Base-by-base conservation (phyloP, 1,140 invertebrate species). In the Drosophila cardini region DNA sequence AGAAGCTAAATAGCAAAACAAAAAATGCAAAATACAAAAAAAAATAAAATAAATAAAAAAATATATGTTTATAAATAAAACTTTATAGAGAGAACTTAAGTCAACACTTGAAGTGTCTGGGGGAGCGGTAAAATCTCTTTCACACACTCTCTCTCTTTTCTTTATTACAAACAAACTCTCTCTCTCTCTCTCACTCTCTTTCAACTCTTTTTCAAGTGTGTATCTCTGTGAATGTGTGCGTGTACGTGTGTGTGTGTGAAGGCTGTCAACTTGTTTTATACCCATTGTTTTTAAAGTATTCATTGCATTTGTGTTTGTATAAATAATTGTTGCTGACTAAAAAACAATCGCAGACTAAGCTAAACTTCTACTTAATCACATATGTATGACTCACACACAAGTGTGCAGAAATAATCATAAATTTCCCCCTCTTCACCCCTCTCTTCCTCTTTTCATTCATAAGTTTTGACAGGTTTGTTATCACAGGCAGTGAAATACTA, bases 1-100 rank as follows among this genome's bases (percentile, higher is more conserved):
- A 53, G 84, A 87, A 87, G 67, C 62, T 68, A 16, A 65, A 77
- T 80, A 87, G 72, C 80, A 87, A 87, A 87, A 87, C 84, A 87
- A 87, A 86, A 76, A 64, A 48, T 64, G 57, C 58, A 64, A 82
- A 78, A 70, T 57, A 57, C 64, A 77, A 62, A 62, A 9, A 9
- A 36, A 46, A 72, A 42, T 36, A 18, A 65, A n/a, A 65, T 21
- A 64, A 52, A 57, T 16, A n/a, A 2, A 34, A 9, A 13, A 15
- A 42, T 16, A 64, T n/a, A 40, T 46, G 4, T 52, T 34, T 55
- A 77, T 52, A 46, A 36, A 62, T 21, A 15, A 42, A 18, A 58
- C 60, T 62, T 18, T 13, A 26, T 13, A 16, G 36, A 30, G 15
- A 62, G 10, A 52, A 16, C 40, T 15, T 2, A 4, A n/a, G 38